phyloP scores from a whole-genome alignment of 2,888 invertebrate genomes.

The Eretmocerus hayati region DNA sequence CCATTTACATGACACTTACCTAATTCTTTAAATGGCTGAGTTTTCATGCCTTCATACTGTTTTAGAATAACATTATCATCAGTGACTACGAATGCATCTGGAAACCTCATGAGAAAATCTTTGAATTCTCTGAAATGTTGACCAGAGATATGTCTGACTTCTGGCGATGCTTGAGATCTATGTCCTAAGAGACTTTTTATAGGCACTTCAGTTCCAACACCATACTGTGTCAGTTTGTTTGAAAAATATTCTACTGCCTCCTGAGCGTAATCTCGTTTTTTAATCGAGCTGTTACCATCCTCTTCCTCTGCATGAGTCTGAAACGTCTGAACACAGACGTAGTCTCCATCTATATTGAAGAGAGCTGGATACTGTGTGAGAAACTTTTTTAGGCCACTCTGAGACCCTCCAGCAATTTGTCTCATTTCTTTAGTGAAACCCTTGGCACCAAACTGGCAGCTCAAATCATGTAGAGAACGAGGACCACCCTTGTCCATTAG shows the following conservation, averaged over 20 bases:
- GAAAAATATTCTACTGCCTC: slow-evolving; percentile 98
- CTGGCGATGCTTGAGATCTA: slow-evolving; percentile 91
- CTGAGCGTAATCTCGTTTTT: slow-evolving; percentile 82
- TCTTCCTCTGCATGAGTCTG: slow-evolving; percentile 60
- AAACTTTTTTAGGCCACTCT: slow-evolving; percentile 94
- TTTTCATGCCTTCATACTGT: slow-evolving; percentile 61
- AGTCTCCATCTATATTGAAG: slow-evolving; percentile 90
- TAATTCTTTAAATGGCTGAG: slow-evolving; percentile 60
- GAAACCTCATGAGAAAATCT: slow-evolving; percentile 79
- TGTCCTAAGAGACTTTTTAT: slow-evolving; percentile 95
- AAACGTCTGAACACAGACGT: slow-evolving; percentile 78
- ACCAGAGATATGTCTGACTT: slow-evolving; percentile 92
- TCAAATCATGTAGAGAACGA: slow-evolving; percentile 92
- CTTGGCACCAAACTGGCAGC: slow-evolving; percentile 98
- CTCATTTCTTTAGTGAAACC: slow-evolving; percentile 99
- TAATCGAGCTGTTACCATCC: slow-evolving; percentile 48
- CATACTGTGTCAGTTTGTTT: slow-evolving; percentile 89
- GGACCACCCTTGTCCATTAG: slow-evolving; percentile 95
- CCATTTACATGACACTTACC: slow-evolving; percentile 26
- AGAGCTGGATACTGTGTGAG: slow-evolving; percentile 92
- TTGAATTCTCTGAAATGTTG: slow-evolving; percentile 92
- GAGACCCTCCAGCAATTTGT: slow-evolving; percentile 90
- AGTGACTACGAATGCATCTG: slow-evolving; percentile 77
- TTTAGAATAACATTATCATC: slow-evolving; percentile 74
- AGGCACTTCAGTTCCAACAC: slow-evolving; percentile 92